These are phyloP conservation scores for Acleris sparsana DNA, from an alignment of 2,888 invertebrate genomes.

Conservation along the genomic window DNA sequence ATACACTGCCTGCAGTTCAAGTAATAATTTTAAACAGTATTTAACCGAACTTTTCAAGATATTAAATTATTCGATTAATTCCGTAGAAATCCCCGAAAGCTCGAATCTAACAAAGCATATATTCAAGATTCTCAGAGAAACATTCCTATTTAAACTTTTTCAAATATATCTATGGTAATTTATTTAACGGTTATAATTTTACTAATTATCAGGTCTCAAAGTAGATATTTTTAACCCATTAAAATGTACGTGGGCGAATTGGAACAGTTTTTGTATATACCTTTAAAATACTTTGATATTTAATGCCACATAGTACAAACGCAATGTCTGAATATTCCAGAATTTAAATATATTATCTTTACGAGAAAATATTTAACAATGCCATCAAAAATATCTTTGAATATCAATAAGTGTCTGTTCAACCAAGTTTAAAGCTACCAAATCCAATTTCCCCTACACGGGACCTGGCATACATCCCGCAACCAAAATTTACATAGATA, in stretches of 20 bases:
- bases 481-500: no score
- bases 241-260: slow-evolving; percentile 4
- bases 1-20: slow-evolving; percentile 28
- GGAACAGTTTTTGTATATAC: neutral
- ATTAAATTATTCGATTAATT: slow-evolving; percentile 2
- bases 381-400: no score
- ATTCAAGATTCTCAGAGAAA: slow-evolving; percentile 19
- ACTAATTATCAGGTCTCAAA: slow-evolving; percentile 20
- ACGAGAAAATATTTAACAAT: no score
- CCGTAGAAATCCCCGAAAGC: slow-evolving; percentile 7
- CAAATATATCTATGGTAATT: slow-evolving; percentile 23
- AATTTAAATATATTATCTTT: no score
- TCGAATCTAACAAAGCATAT: slow-evolving; percentile 19
- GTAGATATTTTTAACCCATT: slow-evolving; percentile 16
- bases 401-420: no score
- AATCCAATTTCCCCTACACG: no score
- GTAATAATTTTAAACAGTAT: neutral
- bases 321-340: no score
- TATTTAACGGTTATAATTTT: slow-evolving; percentile 23
- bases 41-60: slow-evolving; percentile 1
- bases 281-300: neutral
- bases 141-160: slow-evolving; percentile 11
- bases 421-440: no score
- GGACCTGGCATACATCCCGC: no score
- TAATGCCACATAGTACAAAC: no score